Evolutionary conservation across 2,113 vertebrate genomes (phyloP), one percentile per base, ranked within the genome.

Genomic region (human): DNA sequence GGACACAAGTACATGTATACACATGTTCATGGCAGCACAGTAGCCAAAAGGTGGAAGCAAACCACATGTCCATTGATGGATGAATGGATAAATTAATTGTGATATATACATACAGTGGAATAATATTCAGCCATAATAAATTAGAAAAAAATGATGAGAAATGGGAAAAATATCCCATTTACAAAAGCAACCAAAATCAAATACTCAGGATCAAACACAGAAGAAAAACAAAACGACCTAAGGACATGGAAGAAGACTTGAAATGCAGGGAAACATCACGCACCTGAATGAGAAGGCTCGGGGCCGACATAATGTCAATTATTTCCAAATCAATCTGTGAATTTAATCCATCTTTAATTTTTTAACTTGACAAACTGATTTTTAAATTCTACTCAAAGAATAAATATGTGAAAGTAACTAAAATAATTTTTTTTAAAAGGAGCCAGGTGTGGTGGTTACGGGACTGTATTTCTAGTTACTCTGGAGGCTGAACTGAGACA

Each of bases 111-210:
- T 64, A 55, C 61, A 64, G 61, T 10, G 6, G n/a, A 13, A 66
- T 14, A 86, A 48, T 23, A 27, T 17, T 35, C 66, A 32, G 43
- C 18, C 61, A 12, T 38, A 57, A 80, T 55, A 35, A 43, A 45
- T 57, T 50, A 68, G 25, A 66, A 80, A 92, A 92, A 8, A 73
- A 93, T 79, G 8, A 73, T 32, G 61, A 64, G 61, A 64, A 61
- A 55, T 3, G 45, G 55, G n/a, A 30, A 52, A 32, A 78, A 72
- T 3, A 72, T n/a, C 16, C 4, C 30, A 68, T 48, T 68, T 32
- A 90, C 10, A 75, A 68, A 83, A 79, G 52, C 61, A 85, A 64
- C 25, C 48, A 70, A n/a, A 83, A 73, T 38, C 40, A 80, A 43
- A 4, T 17, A 66, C 6, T 43, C 83, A 30, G 13, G 32, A 59